These are phyloP conservation scores for Acrocephalus scirpaceus DNA, from an alignment of 2,797 vertebrate genomes.

Conservation along the genomic window DNA sequence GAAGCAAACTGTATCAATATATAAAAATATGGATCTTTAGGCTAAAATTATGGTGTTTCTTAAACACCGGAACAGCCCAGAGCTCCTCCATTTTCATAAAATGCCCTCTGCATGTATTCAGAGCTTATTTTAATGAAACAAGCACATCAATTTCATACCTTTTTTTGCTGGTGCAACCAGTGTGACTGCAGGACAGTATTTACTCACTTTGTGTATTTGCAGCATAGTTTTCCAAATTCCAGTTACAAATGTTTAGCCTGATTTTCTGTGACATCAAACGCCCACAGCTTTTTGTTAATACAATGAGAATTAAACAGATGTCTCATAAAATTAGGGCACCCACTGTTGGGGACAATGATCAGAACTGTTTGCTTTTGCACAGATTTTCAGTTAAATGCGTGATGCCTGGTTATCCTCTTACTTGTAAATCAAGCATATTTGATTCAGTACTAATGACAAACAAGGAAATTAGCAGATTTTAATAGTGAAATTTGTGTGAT, in stretches of 20 bases:
- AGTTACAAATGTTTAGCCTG: neutral
- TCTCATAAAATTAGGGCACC: constrained; percentile 49
- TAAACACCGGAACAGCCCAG: neutral
- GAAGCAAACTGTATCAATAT: neutral
- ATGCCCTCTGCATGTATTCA: neutral
- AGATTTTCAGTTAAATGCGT: neutral
- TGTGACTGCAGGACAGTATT: neutral
- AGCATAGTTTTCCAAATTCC: neutral
- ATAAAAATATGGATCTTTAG: neutral
- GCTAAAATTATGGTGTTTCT: neutral
- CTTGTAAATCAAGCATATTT: neutral
- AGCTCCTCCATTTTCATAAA: neutral
- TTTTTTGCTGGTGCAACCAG: neutral
- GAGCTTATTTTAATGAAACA: neutral
- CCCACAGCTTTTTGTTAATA: constrained; percentile 23
- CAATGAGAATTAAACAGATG: constrained; percentile 51
- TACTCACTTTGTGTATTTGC: neutral
- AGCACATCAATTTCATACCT: neutral
- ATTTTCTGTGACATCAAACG: constrained; percentile 6
- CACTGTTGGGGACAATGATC: neutral
- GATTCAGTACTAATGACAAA: neutral
- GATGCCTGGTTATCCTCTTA: constrained; percentile 20
- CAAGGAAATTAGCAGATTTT: neutral
- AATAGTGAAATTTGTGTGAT: neutral
- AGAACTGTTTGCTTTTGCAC: neutral